These are phyloP conservation scores for Melanocharis versteri DNA, from an alignment of 2,113 vertebrate species.

Conservation along the genomic window DNA sequence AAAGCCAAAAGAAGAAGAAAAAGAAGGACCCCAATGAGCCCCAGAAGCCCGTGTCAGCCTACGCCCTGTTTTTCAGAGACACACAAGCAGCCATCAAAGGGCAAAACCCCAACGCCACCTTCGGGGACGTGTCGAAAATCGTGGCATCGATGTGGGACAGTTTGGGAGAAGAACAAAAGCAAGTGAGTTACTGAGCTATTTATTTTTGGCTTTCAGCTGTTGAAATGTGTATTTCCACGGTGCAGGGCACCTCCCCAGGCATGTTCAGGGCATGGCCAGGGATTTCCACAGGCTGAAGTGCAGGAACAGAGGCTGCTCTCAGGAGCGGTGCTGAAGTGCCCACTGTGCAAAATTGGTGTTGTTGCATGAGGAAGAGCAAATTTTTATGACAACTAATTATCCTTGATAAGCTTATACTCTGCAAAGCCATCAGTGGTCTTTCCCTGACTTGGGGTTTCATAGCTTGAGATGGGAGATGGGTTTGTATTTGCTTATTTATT, in stretches of 20 bases:
- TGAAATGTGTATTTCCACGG: neutral
- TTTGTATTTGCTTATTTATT: conserved; percentile 9
- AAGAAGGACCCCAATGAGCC: conserved; percentile 99
- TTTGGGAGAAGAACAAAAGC: conserved; percentile 95
- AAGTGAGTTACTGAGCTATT: conserved; percentile 73
- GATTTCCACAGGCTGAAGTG: neutral
- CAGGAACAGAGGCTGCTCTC: neutral
- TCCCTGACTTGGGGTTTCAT: neutral
- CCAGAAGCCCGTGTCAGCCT: conserved; percentile 95
- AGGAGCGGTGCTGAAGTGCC: neutral
- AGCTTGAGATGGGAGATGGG: neutral
- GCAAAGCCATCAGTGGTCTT: neutral
- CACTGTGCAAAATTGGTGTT: neutral
- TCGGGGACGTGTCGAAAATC: conserved; percentile 96
- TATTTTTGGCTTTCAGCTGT: neutral
- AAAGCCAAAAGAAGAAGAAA: conserved; percentile 98
- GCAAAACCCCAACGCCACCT: conserved; percentile 96
- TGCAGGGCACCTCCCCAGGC: neutral
- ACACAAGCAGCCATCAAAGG: conserved; percentile 98
- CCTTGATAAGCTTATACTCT: neutral
- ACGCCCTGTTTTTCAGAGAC: conserved; percentile 97
- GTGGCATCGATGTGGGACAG: conserved; percentile 99
- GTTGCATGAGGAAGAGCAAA: neutral
- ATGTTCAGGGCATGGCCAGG: fast-evolving
- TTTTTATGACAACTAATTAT: neutral